These are phyloP conservation scores for Astyanax mexicanus DNA, from an alignment of 2,797 vertebrate genomes.

Conservation along the genomic window DNA sequence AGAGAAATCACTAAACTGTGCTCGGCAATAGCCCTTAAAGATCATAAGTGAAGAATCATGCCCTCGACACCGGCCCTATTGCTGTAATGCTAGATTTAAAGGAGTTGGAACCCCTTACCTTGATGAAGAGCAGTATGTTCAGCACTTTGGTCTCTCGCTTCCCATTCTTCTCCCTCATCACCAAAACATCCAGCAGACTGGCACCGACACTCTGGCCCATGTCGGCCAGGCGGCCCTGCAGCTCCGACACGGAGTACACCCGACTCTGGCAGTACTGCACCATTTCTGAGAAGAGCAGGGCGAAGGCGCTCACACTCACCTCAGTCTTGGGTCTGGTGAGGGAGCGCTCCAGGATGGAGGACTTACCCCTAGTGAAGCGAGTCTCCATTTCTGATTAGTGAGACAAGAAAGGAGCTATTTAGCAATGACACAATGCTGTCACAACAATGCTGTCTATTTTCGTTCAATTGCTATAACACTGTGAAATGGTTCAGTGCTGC, in stretches of 20 bases:
- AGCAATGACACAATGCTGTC: no score
- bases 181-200: constrained; percentile 88
- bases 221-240: constrained; percentile 88
- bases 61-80: no score
- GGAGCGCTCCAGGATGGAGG: constrained; percentile 86
- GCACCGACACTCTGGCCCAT: constrained; percentile 91
- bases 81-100: no score
- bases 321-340: constrained; percentile 88
- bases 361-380: constrained; percentile 92
- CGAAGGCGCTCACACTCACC: constrained; percentile 90
- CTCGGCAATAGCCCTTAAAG: no score
- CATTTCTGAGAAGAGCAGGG: constrained; percentile 94
- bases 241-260: constrained; percentile 92
- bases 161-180: constrained; percentile 88
- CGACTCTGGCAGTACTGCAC: constrained; percentile 97
- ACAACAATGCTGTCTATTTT: no score
- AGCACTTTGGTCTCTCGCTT: constrained; percentile 93
- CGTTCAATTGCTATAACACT: no score
- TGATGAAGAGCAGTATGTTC: constrained; percentile 92
- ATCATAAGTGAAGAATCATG: no score
- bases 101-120: constrained; percentile 71
- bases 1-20: no score
- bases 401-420: not conserved
- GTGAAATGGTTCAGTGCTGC: no score
- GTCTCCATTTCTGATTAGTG: constrained; percentile 81